phyloP scores from a whole-genome alignment of 2,113 vertebrate genomes.

The Oncorhynchus kisutch region DNA sequence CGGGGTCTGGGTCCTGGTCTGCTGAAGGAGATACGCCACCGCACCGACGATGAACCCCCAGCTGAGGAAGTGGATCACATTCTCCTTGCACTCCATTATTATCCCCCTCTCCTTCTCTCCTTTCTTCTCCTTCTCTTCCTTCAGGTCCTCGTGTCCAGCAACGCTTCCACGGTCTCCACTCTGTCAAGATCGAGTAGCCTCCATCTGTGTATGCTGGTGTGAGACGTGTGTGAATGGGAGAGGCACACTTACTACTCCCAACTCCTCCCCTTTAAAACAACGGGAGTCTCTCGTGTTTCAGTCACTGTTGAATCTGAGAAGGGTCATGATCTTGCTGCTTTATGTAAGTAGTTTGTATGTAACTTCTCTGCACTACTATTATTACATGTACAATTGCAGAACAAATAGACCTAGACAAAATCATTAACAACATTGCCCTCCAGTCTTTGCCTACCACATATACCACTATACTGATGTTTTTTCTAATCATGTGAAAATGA shows the following conservation, averaged over 20 bases:
- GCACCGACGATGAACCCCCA: slow-evolving; percentile 52
- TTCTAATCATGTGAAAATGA: too few relatives aligned
- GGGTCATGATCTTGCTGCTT: too few relatives aligned
- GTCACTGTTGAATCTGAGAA: too few relatives aligned
- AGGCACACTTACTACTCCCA: neutral
- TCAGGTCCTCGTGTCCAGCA: neutral
- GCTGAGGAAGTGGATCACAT: slow-evolving; percentile 64
- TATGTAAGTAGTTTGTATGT: too few relatives aligned
- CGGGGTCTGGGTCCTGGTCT: slow-evolving; percentile 23
- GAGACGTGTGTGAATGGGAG: neutral
- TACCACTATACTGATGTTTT: too few relatives aligned
- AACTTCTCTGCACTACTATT: too few relatives aligned
- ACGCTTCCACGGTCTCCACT: neutral
- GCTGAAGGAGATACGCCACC: slow-evolving; percentile 32
- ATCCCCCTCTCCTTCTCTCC: neutral
- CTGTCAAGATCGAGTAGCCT: neutral
- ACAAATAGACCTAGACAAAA: too few relatives aligned
- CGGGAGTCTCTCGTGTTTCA: too few relatives aligned
- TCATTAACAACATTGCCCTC: too few relatives aligned
- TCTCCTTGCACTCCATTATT: slow-evolving; percentile 70
- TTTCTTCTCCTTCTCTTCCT: neutral
- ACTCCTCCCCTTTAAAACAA: too few relatives aligned
- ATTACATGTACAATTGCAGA: too few relatives aligned
- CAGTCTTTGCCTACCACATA: too few relatives aligned
- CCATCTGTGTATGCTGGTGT: neutral